A percentile compares a stretch with the other conserved stretches of the same genome.
Conservation (phyloP, 2,888 invertebrate species). For the Nymphalis urticae region DNA sequence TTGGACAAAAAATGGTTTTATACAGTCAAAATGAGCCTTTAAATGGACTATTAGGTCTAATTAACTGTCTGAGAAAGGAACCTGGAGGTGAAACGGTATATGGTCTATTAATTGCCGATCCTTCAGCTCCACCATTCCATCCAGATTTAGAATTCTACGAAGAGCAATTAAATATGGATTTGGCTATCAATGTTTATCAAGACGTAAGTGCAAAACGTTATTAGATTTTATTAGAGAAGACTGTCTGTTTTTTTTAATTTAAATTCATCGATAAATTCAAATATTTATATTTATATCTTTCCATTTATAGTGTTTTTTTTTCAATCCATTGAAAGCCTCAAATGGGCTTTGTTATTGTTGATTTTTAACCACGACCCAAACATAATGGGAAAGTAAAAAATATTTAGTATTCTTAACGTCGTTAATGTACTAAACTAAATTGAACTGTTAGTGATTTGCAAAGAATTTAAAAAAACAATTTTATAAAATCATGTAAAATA, state of each 20-base stretch:
- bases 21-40: conserved; percentile 85
- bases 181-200: conserved; percentile 89
- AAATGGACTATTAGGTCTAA: conserved; percentile 92
- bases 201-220: conserved; percentile 64
- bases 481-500: too few species aligned
- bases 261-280: too few species aligned
- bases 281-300: too few species aligned
- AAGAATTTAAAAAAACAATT: neutral
- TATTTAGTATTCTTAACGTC: too few species aligned
- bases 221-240: too few species aligned
- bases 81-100: conserved; percentile 85
- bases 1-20: conserved; percentile 81
- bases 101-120: conserved; percentile 84
- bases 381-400: too few species aligned
- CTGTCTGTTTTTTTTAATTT: too few species aligned
- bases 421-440: too few species aligned
- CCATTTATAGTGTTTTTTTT: neutral
- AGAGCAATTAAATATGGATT: conserved; percentile 85
- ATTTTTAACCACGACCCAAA: too few species aligned
- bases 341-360: too few species aligned
- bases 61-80: conserved; percentile 92
- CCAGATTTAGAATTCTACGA: conserved; percentile 84
- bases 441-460: too few species aligned
- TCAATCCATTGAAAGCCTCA: too few species aligned
- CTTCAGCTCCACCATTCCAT: conserved; percentile 84